phyloP scores from a whole-genome alignment of 2,888 invertebrate species.

The Lutraria lutraria region DNA sequence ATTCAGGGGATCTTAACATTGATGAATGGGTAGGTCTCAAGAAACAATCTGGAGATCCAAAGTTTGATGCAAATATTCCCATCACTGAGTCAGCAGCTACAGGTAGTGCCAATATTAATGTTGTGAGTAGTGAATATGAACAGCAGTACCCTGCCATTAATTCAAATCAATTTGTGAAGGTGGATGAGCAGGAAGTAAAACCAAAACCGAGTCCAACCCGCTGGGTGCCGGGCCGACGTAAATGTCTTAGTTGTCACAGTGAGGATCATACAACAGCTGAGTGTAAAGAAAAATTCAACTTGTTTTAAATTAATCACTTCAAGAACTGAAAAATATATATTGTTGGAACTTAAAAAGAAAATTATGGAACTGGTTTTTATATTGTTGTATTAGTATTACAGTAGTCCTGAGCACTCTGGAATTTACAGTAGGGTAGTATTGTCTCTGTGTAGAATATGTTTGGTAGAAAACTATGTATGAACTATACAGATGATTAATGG shows the following conservation, averaged over 20 bases:
- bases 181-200: not conserved
- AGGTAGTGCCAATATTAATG: not conserved
- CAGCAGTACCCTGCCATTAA: conserved; percentile 41
- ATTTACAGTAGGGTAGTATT: not conserved
- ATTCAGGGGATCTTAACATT: conserved; percentile 34
- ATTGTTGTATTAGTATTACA: no score
- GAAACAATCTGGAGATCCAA: not conserved
- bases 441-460: not conserved
- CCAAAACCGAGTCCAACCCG: conserved; percentile 25
- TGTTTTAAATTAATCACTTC: not conserved
- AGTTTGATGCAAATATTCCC: conserved; percentile 42
- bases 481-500: no score
- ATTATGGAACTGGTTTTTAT: not conserved
- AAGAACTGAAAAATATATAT: not conserved
- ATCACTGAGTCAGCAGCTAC: conserved; percentile 23
- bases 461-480: no score
- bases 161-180: conserved; percentile 39
- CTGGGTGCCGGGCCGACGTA: conserved; percentile 68
- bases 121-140: conserved; percentile 23
- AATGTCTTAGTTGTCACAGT: conserved; percentile 68
- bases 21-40: conserved; percentile 29
- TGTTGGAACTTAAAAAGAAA: no score
- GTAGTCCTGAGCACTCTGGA: no score
- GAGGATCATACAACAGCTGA: conserved; percentile 63
- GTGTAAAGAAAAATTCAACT: conserved; percentile 52